These are phyloP conservation scores for Strix uralensis DNA, from an alignment of 2,113 vertebrate genomes.

Conservation along the genomic window DNA sequence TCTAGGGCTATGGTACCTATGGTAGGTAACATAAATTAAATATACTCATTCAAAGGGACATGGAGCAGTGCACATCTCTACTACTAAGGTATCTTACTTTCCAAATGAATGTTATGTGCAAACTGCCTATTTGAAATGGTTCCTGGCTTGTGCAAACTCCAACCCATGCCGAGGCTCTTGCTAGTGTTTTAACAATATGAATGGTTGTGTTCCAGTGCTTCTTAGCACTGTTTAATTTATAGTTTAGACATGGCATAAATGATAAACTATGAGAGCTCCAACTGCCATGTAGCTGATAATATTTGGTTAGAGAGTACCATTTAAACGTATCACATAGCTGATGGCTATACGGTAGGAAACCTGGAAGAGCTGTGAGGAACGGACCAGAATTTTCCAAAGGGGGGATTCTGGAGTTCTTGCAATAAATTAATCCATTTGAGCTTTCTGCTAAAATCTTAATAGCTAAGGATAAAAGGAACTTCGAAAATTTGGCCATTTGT, in stretches of 20 bases:
- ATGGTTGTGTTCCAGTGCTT: accelerated
- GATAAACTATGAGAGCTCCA: background rate
- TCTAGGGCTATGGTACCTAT: background rate
- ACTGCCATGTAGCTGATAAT: background rate
- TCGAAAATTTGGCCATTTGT: background rate
- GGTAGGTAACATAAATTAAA: background rate
- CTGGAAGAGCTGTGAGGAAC: background rate
- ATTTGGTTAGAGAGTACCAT: background rate
- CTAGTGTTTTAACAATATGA: background rate
- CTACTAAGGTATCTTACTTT: background rate
- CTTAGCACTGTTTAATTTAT: background rate
- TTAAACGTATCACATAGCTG: background rate
- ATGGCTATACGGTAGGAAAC: background rate
- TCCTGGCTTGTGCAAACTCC: background rate
- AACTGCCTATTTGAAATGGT: background rate
- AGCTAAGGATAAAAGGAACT: background rate
- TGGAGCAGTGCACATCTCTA: background rate
- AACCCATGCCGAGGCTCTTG: background rate
- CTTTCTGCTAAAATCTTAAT: background rate
- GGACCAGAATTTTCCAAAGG: background rate
- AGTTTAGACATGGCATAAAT: background rate
- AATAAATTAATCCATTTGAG: background rate
- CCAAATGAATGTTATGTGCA: background rate
- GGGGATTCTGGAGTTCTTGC: background rate
- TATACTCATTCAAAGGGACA: background rate